Evolutionary conservation across 2,113 vertebrate species (phyloP).

Genomic region (Centrocercus urophasianus): DNA sequence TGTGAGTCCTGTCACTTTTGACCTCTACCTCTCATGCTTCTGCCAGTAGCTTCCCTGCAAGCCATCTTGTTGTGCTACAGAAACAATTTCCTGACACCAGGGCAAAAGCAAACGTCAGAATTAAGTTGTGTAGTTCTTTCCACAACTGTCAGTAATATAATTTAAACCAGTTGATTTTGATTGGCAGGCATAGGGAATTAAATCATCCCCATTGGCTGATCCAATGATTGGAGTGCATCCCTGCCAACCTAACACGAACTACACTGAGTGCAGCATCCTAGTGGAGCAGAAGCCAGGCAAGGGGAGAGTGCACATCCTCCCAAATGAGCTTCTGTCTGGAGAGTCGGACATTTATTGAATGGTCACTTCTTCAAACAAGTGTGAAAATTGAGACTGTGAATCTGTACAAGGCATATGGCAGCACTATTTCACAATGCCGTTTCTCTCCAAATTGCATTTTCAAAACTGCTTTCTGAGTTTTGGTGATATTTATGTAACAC

Average conservation of each 20-base stretch:
- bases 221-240: not conserved
- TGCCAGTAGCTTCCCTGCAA: not conserved
- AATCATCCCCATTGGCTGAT: not conserved
- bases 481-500: not conserved
- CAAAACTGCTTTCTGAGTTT: not conserved
- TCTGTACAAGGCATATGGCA: not conserved
- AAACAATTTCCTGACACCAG: not conserved
- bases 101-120: not conserved
- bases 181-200: not conserved
- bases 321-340: accelerated
- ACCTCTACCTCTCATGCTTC: not conserved
- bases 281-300: not conserved
- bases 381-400: not conserved
- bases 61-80: not conserved
- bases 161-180: not conserved
- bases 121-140: not conserved
- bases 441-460: not conserved
- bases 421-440: not conserved
- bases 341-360: not conserved
- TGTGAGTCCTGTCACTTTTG: not conserved
- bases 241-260: not conserved
- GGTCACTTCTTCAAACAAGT: not conserved
- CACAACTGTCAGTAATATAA: not conserved
- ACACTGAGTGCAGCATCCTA: not conserved
- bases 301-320: not conserved